Conservation (phyloP, 2,888 invertebrate genomes). For the Microplitis deprimator region DNA sequence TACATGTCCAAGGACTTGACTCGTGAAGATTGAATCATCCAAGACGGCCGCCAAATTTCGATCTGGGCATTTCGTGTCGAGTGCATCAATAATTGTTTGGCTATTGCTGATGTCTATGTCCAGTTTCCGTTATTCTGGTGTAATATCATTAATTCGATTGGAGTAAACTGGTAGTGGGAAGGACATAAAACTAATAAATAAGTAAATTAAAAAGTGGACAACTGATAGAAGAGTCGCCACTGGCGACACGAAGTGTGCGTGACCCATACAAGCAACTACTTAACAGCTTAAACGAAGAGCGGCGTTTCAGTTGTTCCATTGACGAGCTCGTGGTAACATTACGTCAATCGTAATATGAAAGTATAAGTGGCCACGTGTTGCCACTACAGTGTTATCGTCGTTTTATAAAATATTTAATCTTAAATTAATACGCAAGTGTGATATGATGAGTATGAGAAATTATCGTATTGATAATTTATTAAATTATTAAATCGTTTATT, state of each 20-base stretch:
- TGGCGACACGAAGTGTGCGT: conserved; percentile 48
- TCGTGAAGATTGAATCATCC: no score
- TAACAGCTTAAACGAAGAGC: conserved; percentile 47
- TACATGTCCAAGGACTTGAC: no score
- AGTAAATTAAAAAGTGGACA: neutral
- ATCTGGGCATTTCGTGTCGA: no score
- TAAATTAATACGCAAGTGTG: neutral
- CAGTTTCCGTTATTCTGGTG: no score
- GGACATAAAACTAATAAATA: no score
- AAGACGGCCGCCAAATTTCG: no score
- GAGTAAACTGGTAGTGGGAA: no score
- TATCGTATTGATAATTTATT: neutral
- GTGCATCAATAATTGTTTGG: no score
- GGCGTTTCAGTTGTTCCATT: conserved; percentile 51
- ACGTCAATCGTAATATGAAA: conserved; percentile 11
- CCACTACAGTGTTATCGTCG: neutral
- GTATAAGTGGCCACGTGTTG: conserved; percentile 17
- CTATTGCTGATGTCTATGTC: no score
- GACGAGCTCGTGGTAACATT: conserved; percentile 47
- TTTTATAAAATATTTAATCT: neutral
- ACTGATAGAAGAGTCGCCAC: conserved; percentile 41
- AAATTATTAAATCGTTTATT: neutral
- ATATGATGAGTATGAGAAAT: no score
- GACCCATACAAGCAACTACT: conserved; percentile 45
- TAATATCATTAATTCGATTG: no score